A percentile compares a stretch with the other conserved stretches of the same genome.
phyloP scores from a whole-genome alignment of 2,113 vertebrate genomes.

The Menidia beryllina region DNA sequence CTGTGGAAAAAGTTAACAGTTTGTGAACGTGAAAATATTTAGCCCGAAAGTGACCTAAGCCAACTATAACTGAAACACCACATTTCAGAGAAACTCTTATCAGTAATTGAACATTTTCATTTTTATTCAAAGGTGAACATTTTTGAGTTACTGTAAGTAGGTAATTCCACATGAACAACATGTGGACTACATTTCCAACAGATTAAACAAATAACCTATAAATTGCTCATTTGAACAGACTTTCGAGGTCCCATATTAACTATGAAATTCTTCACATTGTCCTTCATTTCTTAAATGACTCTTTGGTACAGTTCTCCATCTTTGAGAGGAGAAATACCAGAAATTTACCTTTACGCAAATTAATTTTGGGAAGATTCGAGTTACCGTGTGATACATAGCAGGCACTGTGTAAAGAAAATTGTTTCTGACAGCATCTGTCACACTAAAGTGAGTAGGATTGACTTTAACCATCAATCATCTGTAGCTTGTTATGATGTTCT shows the following conservation, averaged over 20 bases:
- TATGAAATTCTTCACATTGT: neutral
- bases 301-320: neutral
- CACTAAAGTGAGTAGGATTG: neutral
- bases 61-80: neutral
- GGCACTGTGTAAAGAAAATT: conserved; percentile 7
- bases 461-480: neutral
- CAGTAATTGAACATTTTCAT: neutral
- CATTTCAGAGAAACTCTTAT: neutral
- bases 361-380: neutral
- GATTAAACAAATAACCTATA: neutral
- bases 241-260: neutral
- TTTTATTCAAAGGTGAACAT: neutral
- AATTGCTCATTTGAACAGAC: neutral
- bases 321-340: neutral
- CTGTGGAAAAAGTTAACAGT: neutral
- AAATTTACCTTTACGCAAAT: neutral
- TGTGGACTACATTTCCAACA: neutral
- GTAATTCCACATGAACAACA: neutral
- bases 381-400: neutral
- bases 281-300: neutral
- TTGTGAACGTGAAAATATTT: conserved; percentile 3
- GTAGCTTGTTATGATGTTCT: neutral
- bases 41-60: neutral
- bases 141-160: neutral
- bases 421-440: neutral